Base-by-base conservation (phyloP, 2,888 invertebrate species). In the Diploptera punctata region DNA sequence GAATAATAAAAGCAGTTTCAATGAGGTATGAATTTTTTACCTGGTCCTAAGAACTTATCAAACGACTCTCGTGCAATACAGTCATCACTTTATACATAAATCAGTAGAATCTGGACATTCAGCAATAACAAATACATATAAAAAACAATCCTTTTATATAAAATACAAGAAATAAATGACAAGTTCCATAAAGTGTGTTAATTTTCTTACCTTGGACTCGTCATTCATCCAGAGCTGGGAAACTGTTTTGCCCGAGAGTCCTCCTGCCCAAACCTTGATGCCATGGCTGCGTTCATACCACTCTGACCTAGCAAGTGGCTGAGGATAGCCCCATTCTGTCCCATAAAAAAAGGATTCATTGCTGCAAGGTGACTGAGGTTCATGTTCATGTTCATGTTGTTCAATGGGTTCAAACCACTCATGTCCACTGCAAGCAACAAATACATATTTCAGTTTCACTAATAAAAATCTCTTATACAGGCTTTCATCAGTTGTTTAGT, bases 211-310 rank as follows among this genome's bases (percentile, higher is more conserved):
- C 76, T 77, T 77, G 18, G 68, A 21, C 24, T 77, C 77, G 21
- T 77, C 80, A 71, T 83, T 83, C 87, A 88, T 87, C 85, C 89
- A 88, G 81, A 90, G 83, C 75, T 88, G 87, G 24, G 87, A 85
- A 24, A 89, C 83, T 31, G 88, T 84, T 80, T 89, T 88, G 3
- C 74, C 74, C 5, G 76, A 78, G 26, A 83, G 76, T 33, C 81
- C 81, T 68, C 80, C 77, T 16, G 81, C 78, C 82, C 82, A 83
- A n/a, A 73, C 81, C 82, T 31, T 79, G 80, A 73, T 81, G 79
- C 67, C 67, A 61, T 33, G 61, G 69, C 52, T 24, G 52, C 67
- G 57, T 74, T 70, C 72, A 82, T 77, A 68, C 81, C 82, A 70
- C 80, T 80, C 77, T 82, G 83, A 75, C 80, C 82, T 71, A 84